These are phyloP conservation scores for Drosophila micromelanica DNA, from an alignment of 1,140 invertebrate genomes.

Conservation along the genomic window DNA sequence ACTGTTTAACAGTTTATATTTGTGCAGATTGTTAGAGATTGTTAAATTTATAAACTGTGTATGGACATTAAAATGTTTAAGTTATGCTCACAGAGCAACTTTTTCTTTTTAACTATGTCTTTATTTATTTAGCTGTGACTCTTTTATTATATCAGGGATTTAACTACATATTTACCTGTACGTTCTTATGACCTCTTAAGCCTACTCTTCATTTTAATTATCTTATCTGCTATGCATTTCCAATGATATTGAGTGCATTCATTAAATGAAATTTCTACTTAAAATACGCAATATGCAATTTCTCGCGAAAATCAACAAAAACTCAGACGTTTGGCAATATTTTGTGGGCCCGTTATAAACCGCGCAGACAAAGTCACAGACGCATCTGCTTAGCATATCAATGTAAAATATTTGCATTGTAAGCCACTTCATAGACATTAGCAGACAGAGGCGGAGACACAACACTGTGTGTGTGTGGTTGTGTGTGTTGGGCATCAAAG, in stretches of 20 bases:
- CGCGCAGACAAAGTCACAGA: conserved; percentile 56
- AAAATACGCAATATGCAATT: conserved; percentile 62
- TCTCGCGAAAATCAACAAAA: conserved; percentile 24
- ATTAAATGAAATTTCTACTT: conserved; percentile 22
- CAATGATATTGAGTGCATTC: conserved; percentile 32
- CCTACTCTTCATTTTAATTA: neutral
- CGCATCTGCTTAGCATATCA: conserved; percentile 79
- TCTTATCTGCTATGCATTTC: neutral
- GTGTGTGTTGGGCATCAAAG: conserved; percentile 35
- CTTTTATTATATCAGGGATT: neutral
- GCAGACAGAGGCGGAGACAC: conserved; percentile 20
- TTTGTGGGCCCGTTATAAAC: conserved; percentile 3
- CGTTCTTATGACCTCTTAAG: neutral
- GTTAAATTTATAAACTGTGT: conserved; percentile 1
- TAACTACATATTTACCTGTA: neutral
- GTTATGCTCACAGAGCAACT: too few species aligned
- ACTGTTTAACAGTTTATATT: conserved; percentile 27
- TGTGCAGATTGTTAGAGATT: neutral
- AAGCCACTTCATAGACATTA: conserved; percentile 72
- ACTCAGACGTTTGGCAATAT: conserved; percentile 26
- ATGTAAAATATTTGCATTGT: conserved; percentile 73
- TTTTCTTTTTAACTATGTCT: too few species aligned
- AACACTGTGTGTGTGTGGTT: conserved; percentile 2
- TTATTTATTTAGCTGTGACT: neutral
- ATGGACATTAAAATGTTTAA: neutral